These are phyloP conservation scores for Mesopsocus fuscifrons DNA, from an alignment of 2,888 invertebrate species.

Conservation along the genomic window DNA sequence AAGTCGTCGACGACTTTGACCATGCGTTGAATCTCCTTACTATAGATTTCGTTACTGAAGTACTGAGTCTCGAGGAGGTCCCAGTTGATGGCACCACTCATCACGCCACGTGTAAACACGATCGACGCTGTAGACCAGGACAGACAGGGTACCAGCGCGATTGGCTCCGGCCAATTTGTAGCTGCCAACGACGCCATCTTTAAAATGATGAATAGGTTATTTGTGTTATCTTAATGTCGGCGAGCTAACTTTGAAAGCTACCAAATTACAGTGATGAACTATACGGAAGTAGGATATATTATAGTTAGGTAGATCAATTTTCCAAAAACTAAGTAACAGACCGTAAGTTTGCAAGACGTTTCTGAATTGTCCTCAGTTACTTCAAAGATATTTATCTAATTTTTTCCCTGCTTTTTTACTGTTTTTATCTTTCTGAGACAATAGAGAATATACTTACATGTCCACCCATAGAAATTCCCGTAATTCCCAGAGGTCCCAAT, in stretches of 20 bases:
- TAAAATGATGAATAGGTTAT: conserved; percentile 13
- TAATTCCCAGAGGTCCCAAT: conserved; percentile 81
- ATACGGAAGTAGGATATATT: not conserved
- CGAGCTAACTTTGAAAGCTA: no score
- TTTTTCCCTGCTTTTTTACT: no score
- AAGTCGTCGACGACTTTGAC: conserved; percentile 52
- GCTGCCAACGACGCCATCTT: conserved; percentile 97
- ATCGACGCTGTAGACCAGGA: conserved; percentile 96
- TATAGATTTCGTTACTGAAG: conserved; percentile 56
- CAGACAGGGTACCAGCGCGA: conserved; percentile 84
- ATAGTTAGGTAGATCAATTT: conserved; percentile 2
- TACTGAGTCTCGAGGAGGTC: conserved; percentile 75
- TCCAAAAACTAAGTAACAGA: not conserved
- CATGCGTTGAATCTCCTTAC: conserved; percentile 72
- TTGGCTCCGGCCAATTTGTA: conserved; percentile 86
- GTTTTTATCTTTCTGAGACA: not conserved
- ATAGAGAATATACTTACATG: conserved; percentile 47
- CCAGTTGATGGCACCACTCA: conserved; percentile 93
- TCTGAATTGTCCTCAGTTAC: no score
- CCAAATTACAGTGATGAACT: not conserved
- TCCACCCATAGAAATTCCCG: conserved; percentile 95
- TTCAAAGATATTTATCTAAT: no score
- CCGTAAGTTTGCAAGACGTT: no score
- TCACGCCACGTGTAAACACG: conserved; percentile 90
- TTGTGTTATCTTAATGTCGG: no score